Evolutionary conservation across 1,140 invertebrate genomes (phyloP), one percentile per base, ranked within the genome.

Genomic region (Odontomachus brunneus): DNA sequence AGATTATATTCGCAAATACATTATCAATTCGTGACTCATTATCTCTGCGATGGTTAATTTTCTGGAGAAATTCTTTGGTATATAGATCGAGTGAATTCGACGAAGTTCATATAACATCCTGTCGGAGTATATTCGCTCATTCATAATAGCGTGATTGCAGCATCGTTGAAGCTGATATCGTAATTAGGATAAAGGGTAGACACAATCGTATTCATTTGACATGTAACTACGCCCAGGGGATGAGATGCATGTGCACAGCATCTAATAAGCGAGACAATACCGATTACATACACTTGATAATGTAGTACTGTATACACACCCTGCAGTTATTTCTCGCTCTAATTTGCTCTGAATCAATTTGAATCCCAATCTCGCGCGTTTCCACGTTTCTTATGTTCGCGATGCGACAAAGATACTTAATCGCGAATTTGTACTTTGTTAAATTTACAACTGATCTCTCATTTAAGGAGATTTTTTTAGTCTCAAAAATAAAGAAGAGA

Each of bases 391-490:
- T 81, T 9, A 49, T 33, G 53, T 57, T 74, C 33, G 3, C 38
- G 38, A 11, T 38, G 14, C 19, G 22, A 12, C 49, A 11, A 82
- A 74, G 51, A 53, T 83, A 88, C 85, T 92, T 29, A 91, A 93
- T 93, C 91, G 88, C 84, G 83, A 63, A 90, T 92, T 93, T 84
- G 91, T 86, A 84, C 71, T 89, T 86, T 88, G 90, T 91, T 91
- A 84, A 90, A 88, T 91, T 84, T 48, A 82, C 85, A 85, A 83
- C 84, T 82, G 69, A 65, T 85, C 57, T 59, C 67, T 83, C 3
- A 14, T 15, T 19, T 75, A 86, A 85, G 76, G 80, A 33, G 9
- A 29, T 85, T 88, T 86, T 88, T 88, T 85, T 87, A 19, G 11
- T 49, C 3, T 7, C 0, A 65, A 17, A 15, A 33, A 51, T 44